Percentiles rank a stretch among this genome's conserved stretches.
Conservation (phyloP, 1,140 invertebrate species). For the Drosophila ambigua region DNA sequence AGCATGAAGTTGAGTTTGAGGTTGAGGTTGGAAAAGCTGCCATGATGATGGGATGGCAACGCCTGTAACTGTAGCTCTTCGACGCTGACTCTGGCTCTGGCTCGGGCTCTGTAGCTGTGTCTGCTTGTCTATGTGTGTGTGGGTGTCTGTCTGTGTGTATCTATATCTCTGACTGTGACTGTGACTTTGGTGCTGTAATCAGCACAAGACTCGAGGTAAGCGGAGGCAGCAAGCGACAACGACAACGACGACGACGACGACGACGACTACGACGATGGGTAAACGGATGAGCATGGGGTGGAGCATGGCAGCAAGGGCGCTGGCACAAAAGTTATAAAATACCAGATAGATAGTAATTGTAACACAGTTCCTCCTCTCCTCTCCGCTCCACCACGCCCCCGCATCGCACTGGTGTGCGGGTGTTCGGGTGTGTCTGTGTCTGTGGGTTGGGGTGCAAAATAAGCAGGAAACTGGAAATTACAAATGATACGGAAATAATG, state of each 20-base stretch:
- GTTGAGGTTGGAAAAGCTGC: slow-evolving; percentile 6
- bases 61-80: slow-evolving; percentile 39
- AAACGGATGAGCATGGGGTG: background rate
- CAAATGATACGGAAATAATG: slow-evolving; percentile 82
- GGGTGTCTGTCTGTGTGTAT: slow-evolving; percentile 9
- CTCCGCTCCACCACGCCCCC: background rate
- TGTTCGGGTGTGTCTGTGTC: slow-evolving; percentile 26
- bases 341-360: slow-evolving; percentile 80
- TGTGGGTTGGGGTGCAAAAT: slow-evolving; percentile 60
- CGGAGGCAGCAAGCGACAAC: slow-evolving; percentile 30
- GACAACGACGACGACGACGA: slow-evolving; percentile 1
- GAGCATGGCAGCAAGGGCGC: slow-evolving; percentile 3
- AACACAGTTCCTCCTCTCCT: slow-evolving; percentile 38
- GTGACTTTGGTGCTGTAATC: slow-evolving; percentile 59
- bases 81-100: slow-evolving; percentile 15
- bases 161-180: slow-evolving; percentile 24
- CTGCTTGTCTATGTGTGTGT: slow-evolving; percentile 8
- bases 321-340: slow-evolving; percentile 79
- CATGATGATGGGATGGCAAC: slow-evolving; percentile 12
- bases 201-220: slow-evolving; percentile 43
- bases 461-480: slow-evolving; percentile 82
- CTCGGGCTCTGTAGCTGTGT: slow-evolving; percentile 6
- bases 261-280: too few relatives aligned
- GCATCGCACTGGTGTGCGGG: too few relatives aligned
- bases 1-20: slow-evolving; percentile 6